A percentile compares a stretch with the other conserved stretches of the same genome.
Evolutionary conservation across 2,888 invertebrate species (phyloP).

Genomic region (Aphidius colemani): DNA sequence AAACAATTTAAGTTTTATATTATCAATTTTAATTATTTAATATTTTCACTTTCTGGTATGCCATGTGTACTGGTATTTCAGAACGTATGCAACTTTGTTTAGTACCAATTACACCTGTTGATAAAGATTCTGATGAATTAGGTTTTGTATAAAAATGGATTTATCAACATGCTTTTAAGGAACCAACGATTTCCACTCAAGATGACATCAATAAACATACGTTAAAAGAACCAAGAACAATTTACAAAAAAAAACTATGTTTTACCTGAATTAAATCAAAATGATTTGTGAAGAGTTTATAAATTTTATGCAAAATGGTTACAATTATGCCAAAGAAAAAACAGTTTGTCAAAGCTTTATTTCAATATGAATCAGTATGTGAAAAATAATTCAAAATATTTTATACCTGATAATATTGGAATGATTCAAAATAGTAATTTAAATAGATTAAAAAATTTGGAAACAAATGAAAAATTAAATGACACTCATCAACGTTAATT

Average conservation of each 20-base stretch:
- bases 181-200: conserved; percentile 78
- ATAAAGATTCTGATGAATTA: conserved; percentile 81
- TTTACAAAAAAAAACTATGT: conserved; percentile 96
- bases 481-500: conserved; percentile 89
- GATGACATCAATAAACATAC: conserved; percentile 62
- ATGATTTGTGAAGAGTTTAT: conserved; percentile 95
- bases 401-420: conserved; percentile 80
- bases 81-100: conserved; percentile 88
- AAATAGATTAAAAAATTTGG: conserved; percentile 74
- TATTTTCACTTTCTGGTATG: no score
- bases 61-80: conserved; percentile 60
- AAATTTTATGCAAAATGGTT: conserved; percentile 93
- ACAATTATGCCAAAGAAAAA: conserved; percentile 79
- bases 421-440: conserved; percentile 85
- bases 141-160: conserved; percentile 97
- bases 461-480: conserved; percentile 87
- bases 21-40: no score
- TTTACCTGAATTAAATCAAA: conserved; percentile 87
- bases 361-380: conserved; percentile 85
- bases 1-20: no score
- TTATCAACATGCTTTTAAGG: conserved; percentile 86
- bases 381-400: conserved; percentile 81
- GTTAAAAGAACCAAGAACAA: conserved; percentile 69
- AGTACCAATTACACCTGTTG: conserved; percentile 79
- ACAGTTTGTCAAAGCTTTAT: conserved; percentile 64